These are phyloP conservation scores for Syngnathoides biaculeatus DNA, from an alignment of 2,113 vertebrate species.

Conservation along the genomic window DNA sequence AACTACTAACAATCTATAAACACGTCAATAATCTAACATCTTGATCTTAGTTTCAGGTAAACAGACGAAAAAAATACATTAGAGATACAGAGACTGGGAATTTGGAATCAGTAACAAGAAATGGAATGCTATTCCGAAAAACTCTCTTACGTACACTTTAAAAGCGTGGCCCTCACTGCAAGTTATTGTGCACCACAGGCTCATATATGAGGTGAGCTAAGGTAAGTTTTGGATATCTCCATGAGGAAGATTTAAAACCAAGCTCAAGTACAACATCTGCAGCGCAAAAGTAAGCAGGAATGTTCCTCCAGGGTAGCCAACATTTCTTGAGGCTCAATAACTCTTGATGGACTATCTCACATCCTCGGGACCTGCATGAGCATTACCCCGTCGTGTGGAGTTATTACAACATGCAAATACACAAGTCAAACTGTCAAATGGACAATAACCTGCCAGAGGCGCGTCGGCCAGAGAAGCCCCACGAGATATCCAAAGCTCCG, in stretches of 20 bases:
- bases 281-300: neutral
- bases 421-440: conserved; percentile 35
- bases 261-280: conserved; percentile 12
- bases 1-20: no score
- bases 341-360: conserved; percentile 6
- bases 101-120: no score
- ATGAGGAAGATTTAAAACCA: conserved; percentile 7
- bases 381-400: neutral
- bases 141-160: neutral
- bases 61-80: neutral
- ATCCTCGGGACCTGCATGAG: conserved; percentile 5
- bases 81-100: neutral
- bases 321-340: conserved; percentile 23
- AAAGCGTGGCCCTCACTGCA: neutral
- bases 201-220: conserved; percentile 38
- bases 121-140: no score
- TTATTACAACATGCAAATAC: conserved; percentile 15
- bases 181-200: neutral
- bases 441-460: conserved; percentile 13
- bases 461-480: conserved; percentile 25
- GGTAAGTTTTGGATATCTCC: conserved; percentile 9
- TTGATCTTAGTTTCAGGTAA: no score
- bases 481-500: conserved; percentile 7
- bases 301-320: conserved; percentile 9
- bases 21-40: no score